Evolutionary conservation across 1,140 invertebrate species (phyloP).

Genomic region (Euura saliciscinereae): DNA sequence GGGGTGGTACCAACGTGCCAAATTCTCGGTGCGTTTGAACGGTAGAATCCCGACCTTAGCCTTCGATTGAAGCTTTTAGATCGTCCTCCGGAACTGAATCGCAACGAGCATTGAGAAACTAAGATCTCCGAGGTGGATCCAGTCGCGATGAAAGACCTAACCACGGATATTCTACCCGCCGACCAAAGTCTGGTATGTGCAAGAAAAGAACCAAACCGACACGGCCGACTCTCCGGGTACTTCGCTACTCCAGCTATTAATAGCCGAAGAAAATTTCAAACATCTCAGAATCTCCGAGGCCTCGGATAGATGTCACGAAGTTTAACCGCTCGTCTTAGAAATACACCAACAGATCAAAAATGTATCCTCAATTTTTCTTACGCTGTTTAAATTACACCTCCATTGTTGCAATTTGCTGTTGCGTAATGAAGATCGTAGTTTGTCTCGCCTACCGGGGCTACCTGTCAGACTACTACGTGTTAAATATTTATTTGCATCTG

Average conservation of each 20-base stretch:
- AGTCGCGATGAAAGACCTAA: too few relatives aligned
- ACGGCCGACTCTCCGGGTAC: background rate
- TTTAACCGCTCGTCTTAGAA: too few relatives aligned
- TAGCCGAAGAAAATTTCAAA: conserved; percentile 1
- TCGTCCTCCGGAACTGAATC: background rate
- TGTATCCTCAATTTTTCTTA: too few relatives aligned
- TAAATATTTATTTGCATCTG: too few relatives aligned
- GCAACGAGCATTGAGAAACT: too few relatives aligned
- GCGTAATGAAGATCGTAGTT: background rate
- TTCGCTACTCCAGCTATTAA: background rate
- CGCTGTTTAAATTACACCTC: too few relatives aligned
- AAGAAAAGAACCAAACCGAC: conserved; percentile 4
- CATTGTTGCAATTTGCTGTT: too few relatives aligned
- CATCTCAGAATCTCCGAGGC: background rate
- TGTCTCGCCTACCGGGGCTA: background rate
- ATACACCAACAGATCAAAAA: too few relatives aligned
- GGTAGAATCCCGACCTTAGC: background rate
- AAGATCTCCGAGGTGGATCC: too few relatives aligned
- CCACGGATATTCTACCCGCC: too few relatives aligned
- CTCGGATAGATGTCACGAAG: background rate
- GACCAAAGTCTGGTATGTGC: background rate
- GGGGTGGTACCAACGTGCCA: background rate
- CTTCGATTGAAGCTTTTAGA: background rate
- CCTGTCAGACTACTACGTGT: too few relatives aligned
- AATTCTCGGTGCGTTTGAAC: background rate